phyloP scores from a whole-genome alignment of 2,113 vertebrate species.

The Taxidea taxus region DNA sequence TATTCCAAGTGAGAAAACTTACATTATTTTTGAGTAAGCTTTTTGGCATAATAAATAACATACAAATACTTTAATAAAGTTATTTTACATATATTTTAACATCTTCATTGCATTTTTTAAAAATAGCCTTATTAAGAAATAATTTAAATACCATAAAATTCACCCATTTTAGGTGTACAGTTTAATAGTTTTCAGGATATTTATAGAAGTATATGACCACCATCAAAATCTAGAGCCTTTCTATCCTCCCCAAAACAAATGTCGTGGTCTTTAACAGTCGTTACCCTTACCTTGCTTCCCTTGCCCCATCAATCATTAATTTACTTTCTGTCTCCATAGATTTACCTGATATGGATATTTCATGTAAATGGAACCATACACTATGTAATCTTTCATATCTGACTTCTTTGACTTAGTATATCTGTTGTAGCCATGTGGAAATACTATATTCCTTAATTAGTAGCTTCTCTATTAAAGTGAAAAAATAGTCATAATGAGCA shows the following conservation, averaged over 20 bases:
- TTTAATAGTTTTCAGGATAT: not conserved
- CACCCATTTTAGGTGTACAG: not conserved
- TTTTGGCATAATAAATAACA: not conserved
- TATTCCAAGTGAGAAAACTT: slow-evolving; percentile 17
- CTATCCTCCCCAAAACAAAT: not conserved
- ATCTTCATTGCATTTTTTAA: slow-evolving; percentile 6
- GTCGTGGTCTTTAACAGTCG: not conserved
- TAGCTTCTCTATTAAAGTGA: not conserved
- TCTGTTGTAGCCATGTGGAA: not conserved
- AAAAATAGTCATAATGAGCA: not conserved
- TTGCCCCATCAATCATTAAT: not conserved
- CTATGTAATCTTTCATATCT: not conserved
- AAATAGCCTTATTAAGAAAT: slow-evolving; percentile 13
- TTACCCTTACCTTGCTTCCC: not conserved
- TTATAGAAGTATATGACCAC: not conserved
- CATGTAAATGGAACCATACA: not conserved
- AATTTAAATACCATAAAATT: slow-evolving; percentile 30
- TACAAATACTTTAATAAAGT: not conserved
- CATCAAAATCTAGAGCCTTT: not conserved
- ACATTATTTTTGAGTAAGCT: not conserved
- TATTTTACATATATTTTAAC: slow-evolving; percentile 10
- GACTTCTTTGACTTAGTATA: not conserved
- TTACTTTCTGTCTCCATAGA: not conserved
- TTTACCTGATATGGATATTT: not conserved
- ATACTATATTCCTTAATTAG: not conserved